Conservation (phyloP, 2,113 vertebrate species). For the Canis aureus region DNA sequence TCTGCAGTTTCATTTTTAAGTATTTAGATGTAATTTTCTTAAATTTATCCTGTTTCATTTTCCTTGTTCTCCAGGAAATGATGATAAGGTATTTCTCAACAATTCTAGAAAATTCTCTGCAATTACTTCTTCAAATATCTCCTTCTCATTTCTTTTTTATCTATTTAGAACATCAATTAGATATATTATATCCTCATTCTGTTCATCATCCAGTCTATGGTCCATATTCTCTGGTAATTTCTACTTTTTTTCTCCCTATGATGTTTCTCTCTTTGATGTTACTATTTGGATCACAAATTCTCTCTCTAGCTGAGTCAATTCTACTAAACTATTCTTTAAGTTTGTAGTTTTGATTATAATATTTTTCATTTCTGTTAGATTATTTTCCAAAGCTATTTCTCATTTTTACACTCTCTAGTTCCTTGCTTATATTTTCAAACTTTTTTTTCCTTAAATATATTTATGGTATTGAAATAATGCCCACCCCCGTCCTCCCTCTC, state of each 20-base stretch:
- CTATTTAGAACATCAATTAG: neutral
- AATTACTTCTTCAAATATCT: neutral
- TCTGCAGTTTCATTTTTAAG: neutral
- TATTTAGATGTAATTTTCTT: neutral
- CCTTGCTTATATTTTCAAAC: neutral
- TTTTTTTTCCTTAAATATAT: neutral
- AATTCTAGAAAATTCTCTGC: neutral
- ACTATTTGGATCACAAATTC: neutral
- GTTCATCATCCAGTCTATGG: neutral
- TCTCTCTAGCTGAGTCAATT: neutral
- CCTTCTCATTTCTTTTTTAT: neutral
- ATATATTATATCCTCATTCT: neutral
- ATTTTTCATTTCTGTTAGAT: neutral
- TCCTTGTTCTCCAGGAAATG: neutral
- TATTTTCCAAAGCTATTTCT: neutral
- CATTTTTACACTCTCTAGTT: neutral
- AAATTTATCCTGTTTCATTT: neutral
- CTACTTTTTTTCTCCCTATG: neutral
- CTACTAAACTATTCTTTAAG: neutral
- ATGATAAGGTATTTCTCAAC: neutral
- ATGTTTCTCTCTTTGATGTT: neutral
- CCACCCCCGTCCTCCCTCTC: no score
- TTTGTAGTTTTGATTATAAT: neutral
- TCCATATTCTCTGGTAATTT: neutral
- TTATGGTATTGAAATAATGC: neutral